phyloP scores from a whole-genome alignment of 2,113 vertebrate species.

The Cichladusa arquata region DNA sequence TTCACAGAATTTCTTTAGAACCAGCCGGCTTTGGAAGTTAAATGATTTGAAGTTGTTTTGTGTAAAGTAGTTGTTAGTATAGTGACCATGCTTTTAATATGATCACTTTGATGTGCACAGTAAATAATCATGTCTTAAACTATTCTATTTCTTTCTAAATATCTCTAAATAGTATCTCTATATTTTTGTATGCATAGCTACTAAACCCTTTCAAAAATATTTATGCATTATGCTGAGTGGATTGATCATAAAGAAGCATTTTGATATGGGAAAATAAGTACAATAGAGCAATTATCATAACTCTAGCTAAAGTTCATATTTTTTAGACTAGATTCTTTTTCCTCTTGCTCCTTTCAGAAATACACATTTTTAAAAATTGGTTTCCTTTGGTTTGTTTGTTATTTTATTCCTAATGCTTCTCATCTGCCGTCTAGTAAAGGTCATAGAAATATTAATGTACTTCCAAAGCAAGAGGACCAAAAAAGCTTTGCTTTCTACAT shows the following conservation, averaged over 20 bases:
- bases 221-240: background rate
- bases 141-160: background rate
- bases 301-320: slow-evolving; percentile 10
- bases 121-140: background rate
- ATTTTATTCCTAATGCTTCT: slow-evolving; percentile 67
- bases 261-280: background rate
- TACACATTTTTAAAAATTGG: background rate
- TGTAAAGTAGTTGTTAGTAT: background rate
- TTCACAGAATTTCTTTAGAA: background rate
- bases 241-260: background rate
- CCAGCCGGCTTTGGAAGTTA: background rate
- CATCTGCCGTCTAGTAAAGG: slow-evolving; percentile 72
- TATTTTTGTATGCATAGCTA: background rate
- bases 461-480: slow-evolving; percentile 66
- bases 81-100: background rate
- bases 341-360: slow-evolving; percentile 32
- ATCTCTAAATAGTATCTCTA: background rate
- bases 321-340: slow-evolving; percentile 22
- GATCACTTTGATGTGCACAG: background rate
- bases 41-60: background rate
- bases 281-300: background rate
- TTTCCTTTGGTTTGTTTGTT: slow-evolving; percentile 61
- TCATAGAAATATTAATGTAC: slow-evolving; percentile 76
- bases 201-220: background rate
- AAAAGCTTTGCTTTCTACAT: slow-evolving; percentile 67